Evolutionary conservation across 1,140 invertebrate species (phyloP).

Genomic region (Anastatus disparis): DNA sequence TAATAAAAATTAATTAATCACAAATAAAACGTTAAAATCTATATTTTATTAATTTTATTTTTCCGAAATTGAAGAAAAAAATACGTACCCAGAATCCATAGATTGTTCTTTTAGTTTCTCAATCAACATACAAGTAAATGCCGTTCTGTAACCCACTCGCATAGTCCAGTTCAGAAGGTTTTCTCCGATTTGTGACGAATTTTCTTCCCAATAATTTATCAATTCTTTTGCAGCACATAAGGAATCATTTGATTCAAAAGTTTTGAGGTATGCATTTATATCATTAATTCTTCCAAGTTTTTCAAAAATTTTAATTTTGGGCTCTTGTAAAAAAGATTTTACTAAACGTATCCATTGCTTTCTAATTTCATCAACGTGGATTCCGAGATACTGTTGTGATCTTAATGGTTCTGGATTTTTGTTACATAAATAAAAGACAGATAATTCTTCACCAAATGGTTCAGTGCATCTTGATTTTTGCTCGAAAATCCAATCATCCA

Average conservation of each 20-base stretch:
- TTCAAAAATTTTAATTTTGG: background rate
- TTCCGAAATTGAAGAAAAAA: too few species aligned
- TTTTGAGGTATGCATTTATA: background rate
- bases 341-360: constrained; percentile 63
- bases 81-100: background rate
- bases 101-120: background rate
- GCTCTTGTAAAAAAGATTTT: constrained; percentile 53
- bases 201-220: constrained; percentile 7
- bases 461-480: background rate
- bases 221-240: background rate
- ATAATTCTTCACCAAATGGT: background rate
- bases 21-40: too few species aligned
- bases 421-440: background rate
- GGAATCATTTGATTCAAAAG: background rate
- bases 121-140: background rate
- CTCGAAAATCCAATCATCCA: background rate
- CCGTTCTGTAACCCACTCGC: background rate
- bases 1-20: too few species aligned
- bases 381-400: background rate
- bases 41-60: too few species aligned
- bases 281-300: background rate
- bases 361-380: constrained; percentile 53
- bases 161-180: background rate
- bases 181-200: background rate
- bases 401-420: background rate